Base-by-base conservation (phyloP, 1,140 invertebrate genomes). In the Drosophila guanche region DNA sequence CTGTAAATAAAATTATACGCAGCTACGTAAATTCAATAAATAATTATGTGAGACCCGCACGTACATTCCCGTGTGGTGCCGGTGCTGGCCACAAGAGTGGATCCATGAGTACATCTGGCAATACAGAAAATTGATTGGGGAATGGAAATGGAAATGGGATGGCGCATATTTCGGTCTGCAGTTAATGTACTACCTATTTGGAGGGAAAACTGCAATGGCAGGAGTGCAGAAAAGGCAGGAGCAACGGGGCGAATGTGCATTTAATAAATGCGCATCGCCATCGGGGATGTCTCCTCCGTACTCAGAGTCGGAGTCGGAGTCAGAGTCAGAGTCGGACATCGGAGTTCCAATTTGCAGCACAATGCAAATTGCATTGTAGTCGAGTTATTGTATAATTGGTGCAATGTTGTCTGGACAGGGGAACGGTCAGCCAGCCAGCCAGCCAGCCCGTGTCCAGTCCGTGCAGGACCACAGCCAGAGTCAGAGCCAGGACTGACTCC, bases 351-450 rank as follows among this genome's bases (percentile, higher is more conserved):
- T 88, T 86, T 86, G 83, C 83, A 73, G 79, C 66, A 75, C 74
- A 78, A 88, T 88, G 83, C 83, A 86, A 86, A 86, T 86, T 86
- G 80, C 71, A 85, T 86, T 86, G 80, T 85, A 85, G 80, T 88
- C 83, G 83, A 86, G 83, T 83, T 88, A 88, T 86, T 83, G 83
- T 88, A 88, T 86, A 86, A 86, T 86, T 86, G 83, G 74, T 79
- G 79, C 83, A 71, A 81, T 86, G 80, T 86, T 51, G 62, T 40
- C 27, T 47, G 29, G 10, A 42, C 37, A 37, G 33, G 10, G 33
- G 20, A 25, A 33, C 43, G 14, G 54, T 20, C 22, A 27, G 23
- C 45, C 42, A 27, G 20, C 10, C 40, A 50, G 14, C 41, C 40
- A 33, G 37, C 20, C 50, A 48, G 52, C 27, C 50, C 42, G 37